Conservation (phyloP, 2,888 invertebrate genomes). For the Drosophila paranaensis region DNA sequence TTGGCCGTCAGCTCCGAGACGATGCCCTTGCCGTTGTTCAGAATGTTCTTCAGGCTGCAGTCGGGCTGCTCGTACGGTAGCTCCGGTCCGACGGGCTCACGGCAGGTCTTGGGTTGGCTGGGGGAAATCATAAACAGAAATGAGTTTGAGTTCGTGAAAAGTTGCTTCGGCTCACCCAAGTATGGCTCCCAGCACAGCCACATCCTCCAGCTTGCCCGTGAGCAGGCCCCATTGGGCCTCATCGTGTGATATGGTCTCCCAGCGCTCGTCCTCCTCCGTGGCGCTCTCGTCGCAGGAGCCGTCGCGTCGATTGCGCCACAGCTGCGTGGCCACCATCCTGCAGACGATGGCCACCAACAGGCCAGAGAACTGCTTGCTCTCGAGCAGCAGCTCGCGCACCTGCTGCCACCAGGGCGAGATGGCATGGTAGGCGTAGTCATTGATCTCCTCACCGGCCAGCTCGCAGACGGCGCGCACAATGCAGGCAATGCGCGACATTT, state of each 20-base stretch:
- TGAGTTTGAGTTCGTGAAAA: too few relatives aligned
- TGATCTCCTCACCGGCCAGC: slow-evolving; percentile 87
- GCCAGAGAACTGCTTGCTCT: slow-evolving; percentile 91
- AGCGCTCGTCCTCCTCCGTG: slow-evolving; percentile 86
- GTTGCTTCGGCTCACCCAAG: slow-evolving; percentile 86
- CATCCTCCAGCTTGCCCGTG: slow-evolving; percentile 95
- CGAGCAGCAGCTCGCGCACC: slow-evolving; percentile 89
- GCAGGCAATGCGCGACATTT: slow-evolving; percentile 89
- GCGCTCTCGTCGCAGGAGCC: slow-evolving; percentile 84
- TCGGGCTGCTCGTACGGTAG: slow-evolving; percentile 86
- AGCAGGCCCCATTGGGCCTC: slow-evolving; percentile 94
- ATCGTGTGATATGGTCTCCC: slow-evolving; percentile 94
- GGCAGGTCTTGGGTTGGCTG: slow-evolving; percentile 74
- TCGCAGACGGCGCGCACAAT: slow-evolving; percentile 89
- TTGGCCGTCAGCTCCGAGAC: slow-evolving; percentile 94
- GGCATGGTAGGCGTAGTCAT: slow-evolving; percentile 87
- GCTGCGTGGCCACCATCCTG: slow-evolving; percentile 88
- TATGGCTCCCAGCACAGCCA: slow-evolving; percentile 89
- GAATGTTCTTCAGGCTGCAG: slow-evolving; percentile 88
- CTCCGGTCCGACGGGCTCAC: slow-evolving; percentile 85
- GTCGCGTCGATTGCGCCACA: slow-evolving; percentile 72
- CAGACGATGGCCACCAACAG: slow-evolving; percentile 93
- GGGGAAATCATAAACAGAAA: too few relatives aligned
- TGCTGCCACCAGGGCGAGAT: slow-evolving; percentile 93
- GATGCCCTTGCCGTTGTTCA: slow-evolving; percentile 90